phyloP scores from a whole-genome alignment of 2,797 vertebrate genomes.

The Chrosomus eos region DNA sequence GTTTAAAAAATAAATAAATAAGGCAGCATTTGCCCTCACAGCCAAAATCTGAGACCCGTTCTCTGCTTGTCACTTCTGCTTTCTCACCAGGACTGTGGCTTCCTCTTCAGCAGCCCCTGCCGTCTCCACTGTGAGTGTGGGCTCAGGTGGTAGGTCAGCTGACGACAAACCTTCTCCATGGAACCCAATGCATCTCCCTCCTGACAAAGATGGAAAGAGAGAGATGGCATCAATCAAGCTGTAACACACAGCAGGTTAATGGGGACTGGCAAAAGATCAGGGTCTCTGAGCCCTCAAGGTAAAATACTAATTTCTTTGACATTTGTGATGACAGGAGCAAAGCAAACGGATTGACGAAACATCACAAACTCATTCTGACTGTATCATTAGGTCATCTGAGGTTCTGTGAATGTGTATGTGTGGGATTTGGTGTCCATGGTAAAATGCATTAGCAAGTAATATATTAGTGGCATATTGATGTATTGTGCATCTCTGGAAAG shows the following conservation, averaged over 20 bases:
- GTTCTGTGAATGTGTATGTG: conserved; percentile 20
- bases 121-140: conserved; percentile 95
- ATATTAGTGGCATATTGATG: conserved; percentile 1
- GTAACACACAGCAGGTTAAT: conserved; percentile 36
- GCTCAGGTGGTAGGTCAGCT: conserved; percentile 98
- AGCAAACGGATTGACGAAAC: conserved; percentile 12
- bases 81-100: conserved; percentile 95
- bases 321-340: conserved; percentile 41
- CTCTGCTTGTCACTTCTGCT: conserved; percentile 1
- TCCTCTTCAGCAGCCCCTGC: conserved; percentile 92
- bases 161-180: conserved; percentile 98
- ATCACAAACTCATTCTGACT: conserved; percentile 9
- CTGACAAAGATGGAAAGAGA: conserved; percentile 69
- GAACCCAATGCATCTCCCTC: conserved; percentile 90
- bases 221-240: conserved; percentile 1
- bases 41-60: not conserved
- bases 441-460: conserved; percentile 13
- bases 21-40: conserved; percentile 25
- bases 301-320: conserved; percentile 25
- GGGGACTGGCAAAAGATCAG: conserved; percentile 37
- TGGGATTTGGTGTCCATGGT: conserved; percentile 16
- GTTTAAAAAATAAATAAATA: not conserved
- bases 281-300: not conserved
- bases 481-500: conserved; percentile 25
- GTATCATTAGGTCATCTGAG: conserved; percentile 10